Conservation (phyloP, 2,888 invertebrate species). For the Frankliniella fusca region DNA sequence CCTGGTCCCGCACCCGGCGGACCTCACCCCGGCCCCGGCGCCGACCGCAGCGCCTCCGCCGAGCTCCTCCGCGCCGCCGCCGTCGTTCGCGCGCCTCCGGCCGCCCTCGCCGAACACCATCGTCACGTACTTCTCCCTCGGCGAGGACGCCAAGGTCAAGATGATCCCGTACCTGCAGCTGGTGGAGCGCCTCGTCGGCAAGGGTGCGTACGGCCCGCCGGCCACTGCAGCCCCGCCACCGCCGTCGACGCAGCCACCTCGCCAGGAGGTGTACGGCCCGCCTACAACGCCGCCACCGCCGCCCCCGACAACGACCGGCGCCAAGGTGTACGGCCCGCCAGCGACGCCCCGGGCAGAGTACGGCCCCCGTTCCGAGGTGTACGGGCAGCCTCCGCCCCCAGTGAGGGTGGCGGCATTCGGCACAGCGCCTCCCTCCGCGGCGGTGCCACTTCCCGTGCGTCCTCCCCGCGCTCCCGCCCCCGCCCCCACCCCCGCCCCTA, state of each 20-base stretch:
- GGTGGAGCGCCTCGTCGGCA: slow-evolving; percentile 6
- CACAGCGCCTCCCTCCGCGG: neutral
- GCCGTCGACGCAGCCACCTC: neutral
- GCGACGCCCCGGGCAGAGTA: neutral
- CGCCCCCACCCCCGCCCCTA: no score
- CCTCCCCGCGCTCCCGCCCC: no score
- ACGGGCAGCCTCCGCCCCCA: neutral
- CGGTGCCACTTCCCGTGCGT: neutral
- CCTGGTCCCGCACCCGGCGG: neutral
- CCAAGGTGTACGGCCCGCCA: neutral
- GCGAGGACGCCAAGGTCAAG: neutral
- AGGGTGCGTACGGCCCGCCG: neutral
- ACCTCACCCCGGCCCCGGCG: neutral
- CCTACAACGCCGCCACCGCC: neutral
- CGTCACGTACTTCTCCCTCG: slow-evolving; percentile 10
- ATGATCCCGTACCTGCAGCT: slow-evolving; percentile 12
- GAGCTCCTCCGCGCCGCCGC: neutral
- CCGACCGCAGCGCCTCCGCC: no score
- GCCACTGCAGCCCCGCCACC: neutral
- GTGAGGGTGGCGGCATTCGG: neutral
- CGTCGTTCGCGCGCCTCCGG: neutral
- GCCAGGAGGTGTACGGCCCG: neutral
- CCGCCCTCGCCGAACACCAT: slow-evolving; percentile 4
- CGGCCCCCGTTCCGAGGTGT: neutral
- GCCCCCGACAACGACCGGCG: neutral